These are phyloP conservation scores for Caenorhabditis doughertyi DNA, from an alignment of 2,888 invertebrate species.

Conservation along the genomic window DNA sequence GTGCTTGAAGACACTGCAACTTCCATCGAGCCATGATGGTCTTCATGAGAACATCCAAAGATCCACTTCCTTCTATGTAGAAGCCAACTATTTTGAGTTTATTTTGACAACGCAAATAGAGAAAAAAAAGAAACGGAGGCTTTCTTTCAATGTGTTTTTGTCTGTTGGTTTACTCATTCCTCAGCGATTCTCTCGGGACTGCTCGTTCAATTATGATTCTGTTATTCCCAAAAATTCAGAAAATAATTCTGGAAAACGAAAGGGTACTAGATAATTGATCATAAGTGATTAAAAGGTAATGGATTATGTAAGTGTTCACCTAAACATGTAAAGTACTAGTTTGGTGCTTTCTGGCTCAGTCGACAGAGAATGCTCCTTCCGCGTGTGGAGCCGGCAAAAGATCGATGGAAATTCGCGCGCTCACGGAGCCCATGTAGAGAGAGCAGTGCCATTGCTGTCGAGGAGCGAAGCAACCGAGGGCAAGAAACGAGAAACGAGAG, in stretches of 20 bases:
- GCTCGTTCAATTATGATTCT: conserved; percentile 47
- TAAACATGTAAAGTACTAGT: conserved; percentile 49
- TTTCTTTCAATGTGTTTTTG: conserved; percentile 13
- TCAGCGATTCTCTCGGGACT: conserved; percentile 12
- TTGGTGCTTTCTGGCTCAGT: conserved; percentile 32
- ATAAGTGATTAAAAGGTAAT: background rate
- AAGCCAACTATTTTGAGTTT: background rate
- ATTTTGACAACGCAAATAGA: conserved; percentile 7
- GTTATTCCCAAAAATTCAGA: conserved; percentile 17
- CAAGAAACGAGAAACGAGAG: conserved; percentile 39
- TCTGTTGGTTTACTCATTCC: conserved; percentile 18
- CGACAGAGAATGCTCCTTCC: conserved; percentile 22
- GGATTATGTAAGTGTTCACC: background rate
- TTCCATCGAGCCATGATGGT: no score
- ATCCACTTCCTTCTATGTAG: no score
- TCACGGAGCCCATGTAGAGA: conserved; percentile 37
- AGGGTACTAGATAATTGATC: background rate
- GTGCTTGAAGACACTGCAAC: no score
- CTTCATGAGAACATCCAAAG: no score
- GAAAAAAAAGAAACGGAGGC: conserved; percentile 15
- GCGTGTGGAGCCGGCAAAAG: conserved; percentile 41
- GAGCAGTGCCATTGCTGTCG: conserved; percentile 51
- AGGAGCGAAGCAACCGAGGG: conserved; percentile 50
- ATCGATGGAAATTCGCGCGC: conserved; percentile 65
- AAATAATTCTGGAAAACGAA: conserved; percentile 6